Percentiles rank a stretch among this genome's conserved stretches.
These are phyloP conservation scores for Hemiprocne comata DNA, from an alignment of 2,113 vertebrate species.

Conservation along the genomic window DNA sequence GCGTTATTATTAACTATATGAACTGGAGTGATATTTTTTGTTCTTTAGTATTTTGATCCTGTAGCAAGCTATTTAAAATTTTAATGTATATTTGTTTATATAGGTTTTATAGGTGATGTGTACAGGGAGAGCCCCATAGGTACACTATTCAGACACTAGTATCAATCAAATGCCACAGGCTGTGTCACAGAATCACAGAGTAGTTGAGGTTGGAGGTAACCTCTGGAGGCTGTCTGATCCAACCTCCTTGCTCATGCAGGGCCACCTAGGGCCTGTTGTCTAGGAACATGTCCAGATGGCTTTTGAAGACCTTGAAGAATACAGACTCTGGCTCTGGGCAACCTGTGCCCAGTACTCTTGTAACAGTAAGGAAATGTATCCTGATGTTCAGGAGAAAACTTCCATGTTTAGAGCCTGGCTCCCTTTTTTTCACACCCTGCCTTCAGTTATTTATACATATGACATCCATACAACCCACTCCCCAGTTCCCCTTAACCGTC, in stretches of 20 bases:
- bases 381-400: background rate
- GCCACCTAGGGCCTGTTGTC: accelerated
- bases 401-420: background rate
- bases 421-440: background rate
- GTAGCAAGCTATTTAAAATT: background rate
- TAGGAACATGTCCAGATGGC: too few relatives aligned
- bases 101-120: background rate
- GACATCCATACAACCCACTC: too few relatives aligned
- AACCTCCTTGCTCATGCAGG: accelerated
- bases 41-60: background rate
- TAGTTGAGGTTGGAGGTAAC: background rate
- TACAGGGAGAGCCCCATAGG: background rate
- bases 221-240: background rate
- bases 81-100: background rate
- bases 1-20: background rate
- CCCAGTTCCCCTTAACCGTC: too few relatives aligned
- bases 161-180: background rate
- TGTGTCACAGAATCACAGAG: background rate
- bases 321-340: background rate
- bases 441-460: background rate
- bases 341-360: accelerated
- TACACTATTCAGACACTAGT: background rate
- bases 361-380: background rate
- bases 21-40: background rate
- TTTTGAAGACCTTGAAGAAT: background rate